These are phyloP conservation scores for Peromyscus eremicus DNA, from an alignment of 2,797 vertebrate genomes.

Conservation along the genomic window DNA sequence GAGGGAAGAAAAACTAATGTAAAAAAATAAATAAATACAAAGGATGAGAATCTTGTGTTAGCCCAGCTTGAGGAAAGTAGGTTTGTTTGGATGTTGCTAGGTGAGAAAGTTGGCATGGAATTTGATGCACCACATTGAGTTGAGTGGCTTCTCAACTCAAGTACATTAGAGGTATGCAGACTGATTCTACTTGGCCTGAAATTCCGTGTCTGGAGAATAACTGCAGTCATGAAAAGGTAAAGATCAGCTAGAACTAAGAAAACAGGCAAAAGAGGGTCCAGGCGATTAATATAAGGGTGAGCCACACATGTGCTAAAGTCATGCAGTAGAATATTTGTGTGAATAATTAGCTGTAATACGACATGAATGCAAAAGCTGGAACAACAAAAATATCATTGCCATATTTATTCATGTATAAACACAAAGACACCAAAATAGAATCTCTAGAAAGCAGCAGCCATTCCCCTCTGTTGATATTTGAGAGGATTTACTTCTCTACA, in stretches of 20 bases:
- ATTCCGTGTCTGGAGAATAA: background rate
- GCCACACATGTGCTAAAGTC: background rate
- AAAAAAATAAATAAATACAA: background rate
- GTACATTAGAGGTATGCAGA: background rate
- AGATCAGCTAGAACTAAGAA: background rate
- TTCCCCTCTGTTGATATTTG: background rate
- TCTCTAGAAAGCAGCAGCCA: background rate
- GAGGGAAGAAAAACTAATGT: background rate
- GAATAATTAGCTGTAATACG: background rate
- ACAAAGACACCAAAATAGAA: constrained; percentile 18
- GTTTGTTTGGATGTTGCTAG: background rate
- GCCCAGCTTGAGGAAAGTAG: background rate
- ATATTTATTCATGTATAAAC: background rate
- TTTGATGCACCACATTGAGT: background rate
- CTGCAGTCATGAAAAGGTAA: background rate
- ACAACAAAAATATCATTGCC: background rate
- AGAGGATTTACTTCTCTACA: background rate
- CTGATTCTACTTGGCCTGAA: background rate
- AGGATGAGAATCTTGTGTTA: background rate
- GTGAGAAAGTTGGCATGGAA: background rate
- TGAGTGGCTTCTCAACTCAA: background rate
- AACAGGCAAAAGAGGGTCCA: background rate
- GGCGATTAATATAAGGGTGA: background rate
- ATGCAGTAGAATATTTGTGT: background rate
- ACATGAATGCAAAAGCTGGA: background rate